A percentile compares a stretch with the other conserved stretches of the same genome.
phyloP scores from a whole-genome alignment of 2,888 invertebrate species.

The Ectobius pallidus region DNA sequence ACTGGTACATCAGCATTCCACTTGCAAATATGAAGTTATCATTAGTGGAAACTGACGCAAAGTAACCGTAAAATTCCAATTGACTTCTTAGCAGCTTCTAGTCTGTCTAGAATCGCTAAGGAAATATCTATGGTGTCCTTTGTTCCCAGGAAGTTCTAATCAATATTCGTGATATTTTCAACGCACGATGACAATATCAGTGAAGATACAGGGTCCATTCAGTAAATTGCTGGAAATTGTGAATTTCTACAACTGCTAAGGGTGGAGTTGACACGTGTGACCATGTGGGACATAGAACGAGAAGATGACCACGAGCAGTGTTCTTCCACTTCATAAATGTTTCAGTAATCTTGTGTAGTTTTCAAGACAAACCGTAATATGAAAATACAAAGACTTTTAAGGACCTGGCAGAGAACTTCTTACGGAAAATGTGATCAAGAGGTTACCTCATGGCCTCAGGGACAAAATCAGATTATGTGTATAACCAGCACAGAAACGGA shows the following conservation, averaged over 20 bases:
- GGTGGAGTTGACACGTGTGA: background rate
- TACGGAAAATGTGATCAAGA: background rate
- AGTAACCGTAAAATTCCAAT: constrained; percentile 1
- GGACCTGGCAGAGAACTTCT: background rate
- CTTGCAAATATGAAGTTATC: background rate
- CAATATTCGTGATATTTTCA: too few species aligned
- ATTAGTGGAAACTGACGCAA: background rate
- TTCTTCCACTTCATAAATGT: constrained; percentile 8
- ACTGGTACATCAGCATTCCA: constrained; percentile 3
- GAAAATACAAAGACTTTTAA: background rate
- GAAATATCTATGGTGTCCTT: background rate
- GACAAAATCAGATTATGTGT: background rate
- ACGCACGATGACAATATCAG: too few species aligned
- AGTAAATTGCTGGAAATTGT: background rate
- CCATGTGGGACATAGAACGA: background rate
- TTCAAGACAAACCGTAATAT: background rate
- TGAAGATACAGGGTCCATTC: background rate
- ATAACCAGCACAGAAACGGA: background rate
- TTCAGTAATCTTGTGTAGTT: too few species aligned
- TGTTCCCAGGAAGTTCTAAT: constrained; percentile 4
- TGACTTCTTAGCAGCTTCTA: constrained; percentile 5
- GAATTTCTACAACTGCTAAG: background rate
- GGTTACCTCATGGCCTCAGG: background rate
- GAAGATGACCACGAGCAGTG: constrained; percentile 1
- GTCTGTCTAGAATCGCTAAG: background rate